A percentile compares a stretch with the other conserved stretches of the same genome.
Conservation (phyloP, 2,797 vertebrate genomes). For the Kryptolebias ocellatus region DNA sequence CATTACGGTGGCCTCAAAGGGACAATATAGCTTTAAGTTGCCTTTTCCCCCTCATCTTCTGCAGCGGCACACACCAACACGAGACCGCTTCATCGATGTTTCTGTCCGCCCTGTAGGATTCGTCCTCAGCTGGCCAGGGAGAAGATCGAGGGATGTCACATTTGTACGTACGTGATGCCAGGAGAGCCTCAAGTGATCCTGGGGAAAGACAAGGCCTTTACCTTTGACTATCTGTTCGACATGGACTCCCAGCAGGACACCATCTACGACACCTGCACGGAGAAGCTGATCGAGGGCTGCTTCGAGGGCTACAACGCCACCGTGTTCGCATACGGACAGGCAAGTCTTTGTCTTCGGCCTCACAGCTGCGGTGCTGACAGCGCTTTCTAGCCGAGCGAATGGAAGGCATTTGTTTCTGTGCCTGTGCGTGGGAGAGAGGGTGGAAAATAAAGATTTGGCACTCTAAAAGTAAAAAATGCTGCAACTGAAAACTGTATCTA, state of each 20-base stretch:
- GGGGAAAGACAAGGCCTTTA: conserved; percentile 98
- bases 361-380: conserved; percentile 30
- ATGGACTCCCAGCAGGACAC: conserved; percentile 91
- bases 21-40: neutral
- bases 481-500: no score
- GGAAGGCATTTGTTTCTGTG: neutral
- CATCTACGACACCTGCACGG: conserved; percentile 90
- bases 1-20: neutral
- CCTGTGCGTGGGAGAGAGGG: neutral
- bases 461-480: no score
- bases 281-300: conserved; percentile 95
- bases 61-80: neutral
- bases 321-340: conserved; percentile 95
- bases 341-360: conserved; percentile 44
- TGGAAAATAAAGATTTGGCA: no score
- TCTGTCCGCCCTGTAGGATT: conserved; percentile 80
- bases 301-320: conserved; percentile 98
- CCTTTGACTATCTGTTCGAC: conserved; percentile 94
- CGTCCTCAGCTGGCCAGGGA: conserved; percentile 96
- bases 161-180: conserved; percentile 93
- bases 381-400: conserved; percentile 11
- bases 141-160: conserved; percentile 97
- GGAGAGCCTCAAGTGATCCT: conserved; percentile 95
- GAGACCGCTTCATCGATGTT: neutral
- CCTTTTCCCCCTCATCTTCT: no score